A percentile compares a stretch with the other conserved stretches of the same genome.
These are phyloP conservation scores for Pipistrellus pygmaeus DNA, from an alignment of 2,797 vertebrate genomes.

Conservation along the genomic window DNA sequence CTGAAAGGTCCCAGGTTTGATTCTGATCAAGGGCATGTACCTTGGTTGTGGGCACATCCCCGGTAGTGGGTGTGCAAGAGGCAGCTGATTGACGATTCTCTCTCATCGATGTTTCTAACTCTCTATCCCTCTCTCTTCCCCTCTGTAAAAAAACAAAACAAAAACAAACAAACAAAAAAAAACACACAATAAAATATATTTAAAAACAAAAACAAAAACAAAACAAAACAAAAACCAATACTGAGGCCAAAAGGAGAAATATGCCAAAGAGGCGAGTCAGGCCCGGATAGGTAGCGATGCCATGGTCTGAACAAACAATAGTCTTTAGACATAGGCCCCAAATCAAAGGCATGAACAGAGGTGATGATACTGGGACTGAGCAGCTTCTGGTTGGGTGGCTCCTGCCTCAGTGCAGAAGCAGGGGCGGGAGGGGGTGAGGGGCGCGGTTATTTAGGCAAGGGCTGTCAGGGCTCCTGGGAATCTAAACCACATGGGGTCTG, in stretches of 20 bases:
- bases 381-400: not conserved
- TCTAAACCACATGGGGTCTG: not conserved
- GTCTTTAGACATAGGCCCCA: not conserved
- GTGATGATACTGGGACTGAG: not conserved
- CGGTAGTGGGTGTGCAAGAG: too few relatives aligned
- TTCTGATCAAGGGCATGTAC: too few relatives aligned
- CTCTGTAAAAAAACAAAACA: too few relatives aligned
- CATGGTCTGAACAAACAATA: not conserved
- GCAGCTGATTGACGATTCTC: too few relatives aligned
- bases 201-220: too few relatives aligned
- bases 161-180: too few relatives aligned
- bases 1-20: too few relatives aligned
- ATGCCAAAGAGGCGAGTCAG: accelerated
- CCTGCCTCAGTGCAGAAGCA: not conserved
- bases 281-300: not conserved
- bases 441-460: not conserved
- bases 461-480: not conserved
- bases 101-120: too few relatives aligned
- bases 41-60: too few relatives aligned
- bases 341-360: accelerated
- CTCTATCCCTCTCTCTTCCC: too few relatives aligned
- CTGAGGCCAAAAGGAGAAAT: not conserved
- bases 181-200: too few relatives aligned
- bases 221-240: not conserved
- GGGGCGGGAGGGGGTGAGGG: not conserved